Conservation (phyloP, 23 tunicate species). For the Styela plicata region DNA sequence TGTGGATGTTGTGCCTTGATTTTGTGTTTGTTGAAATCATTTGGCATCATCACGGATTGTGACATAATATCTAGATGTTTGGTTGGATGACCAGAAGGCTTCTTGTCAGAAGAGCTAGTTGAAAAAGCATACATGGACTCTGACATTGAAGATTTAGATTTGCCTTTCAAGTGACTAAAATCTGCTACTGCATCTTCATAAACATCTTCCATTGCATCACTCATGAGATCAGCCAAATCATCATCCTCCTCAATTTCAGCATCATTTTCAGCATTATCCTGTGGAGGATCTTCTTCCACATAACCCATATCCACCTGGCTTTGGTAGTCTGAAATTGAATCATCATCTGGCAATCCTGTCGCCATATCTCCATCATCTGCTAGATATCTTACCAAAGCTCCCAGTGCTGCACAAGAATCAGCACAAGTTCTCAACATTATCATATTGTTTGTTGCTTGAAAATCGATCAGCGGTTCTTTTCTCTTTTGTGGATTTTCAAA, state of each 20-base stretch:
- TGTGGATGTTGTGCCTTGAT: neutral
- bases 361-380: conserved; percentile 64
- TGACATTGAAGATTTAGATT: neutral
- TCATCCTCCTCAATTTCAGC: neutral
- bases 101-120: neutral
- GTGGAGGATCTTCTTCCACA: neutral
- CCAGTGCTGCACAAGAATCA: conserved; percentile 69
- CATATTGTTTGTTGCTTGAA: conserved; percentile 42
- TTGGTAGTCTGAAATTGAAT: neutral
- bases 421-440: conserved; percentile 64
- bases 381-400: conserved; percentile 48
- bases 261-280: neutral
- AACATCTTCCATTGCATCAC: conserved; percentile 44
- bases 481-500: too few species aligned
- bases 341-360: conserved; percentile 1
- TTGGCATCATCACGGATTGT: conserved; percentile 8
- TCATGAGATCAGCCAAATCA: conserved; percentile 16
- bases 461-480: conserved; percentile 38
- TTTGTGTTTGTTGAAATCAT: neutral
- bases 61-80: conserved; percentile 4
- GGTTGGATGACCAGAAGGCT: neutral
- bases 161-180: neutral
- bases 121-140: neutral
- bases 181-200: conserved; percentile 5
- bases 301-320: too few species aligned